Evolutionary conservation across 2,797 vertebrate genomes (phyloP), one percentile per base, ranked within the genome.

Genomic region (Chanos chanos): DNA sequence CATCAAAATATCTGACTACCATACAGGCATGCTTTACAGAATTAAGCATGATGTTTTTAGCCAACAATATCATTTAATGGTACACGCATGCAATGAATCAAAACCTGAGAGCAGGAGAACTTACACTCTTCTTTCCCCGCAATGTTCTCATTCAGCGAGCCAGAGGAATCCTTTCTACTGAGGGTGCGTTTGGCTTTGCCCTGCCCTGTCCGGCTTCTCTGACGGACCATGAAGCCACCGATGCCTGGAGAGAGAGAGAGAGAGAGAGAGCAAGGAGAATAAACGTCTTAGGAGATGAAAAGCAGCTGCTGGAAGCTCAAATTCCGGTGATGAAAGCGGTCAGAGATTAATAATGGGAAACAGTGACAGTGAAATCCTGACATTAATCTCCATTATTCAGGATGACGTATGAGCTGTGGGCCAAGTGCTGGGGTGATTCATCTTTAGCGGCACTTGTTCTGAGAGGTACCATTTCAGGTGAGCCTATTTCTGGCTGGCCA

Each of bases 211-310:
- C 94, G 93, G 54, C 93, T 86, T 54, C 96, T 91, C 83, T 99
- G 96, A n/a, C 96, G 94, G 18, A 99, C 96, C 96, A 98, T 99
- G 78, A 99, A 99, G 19, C 96, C 96, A 50, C 96, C 96, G 30
- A 99, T 99, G 74, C 96, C 96, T 96, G 79, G 2, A 15, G 9
- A 19, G 25, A 53, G n/a, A 3, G 53, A n/a, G 31, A 6, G 40
- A 24, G 43, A 12, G n/a, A n/a, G n/a, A n/a, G n/a, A n/a, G n/a
- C n/a, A 3, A 1, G 40, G 40, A 12, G 40, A 19, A 22, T 18
- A 10, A 43, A 12, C 3, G 9, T n/a, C 27, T 28, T 16, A 19
- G 5, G 21, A 10, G 41, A 34, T 43, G 40, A 36, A 15, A 31
- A 19, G 21, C 16, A 6, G 19, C 18, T 10, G 31, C 21, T 31